Conservation (phyloP, 2,797 vertebrate genomes). For the Acanthurus leucopareius region DNA sequence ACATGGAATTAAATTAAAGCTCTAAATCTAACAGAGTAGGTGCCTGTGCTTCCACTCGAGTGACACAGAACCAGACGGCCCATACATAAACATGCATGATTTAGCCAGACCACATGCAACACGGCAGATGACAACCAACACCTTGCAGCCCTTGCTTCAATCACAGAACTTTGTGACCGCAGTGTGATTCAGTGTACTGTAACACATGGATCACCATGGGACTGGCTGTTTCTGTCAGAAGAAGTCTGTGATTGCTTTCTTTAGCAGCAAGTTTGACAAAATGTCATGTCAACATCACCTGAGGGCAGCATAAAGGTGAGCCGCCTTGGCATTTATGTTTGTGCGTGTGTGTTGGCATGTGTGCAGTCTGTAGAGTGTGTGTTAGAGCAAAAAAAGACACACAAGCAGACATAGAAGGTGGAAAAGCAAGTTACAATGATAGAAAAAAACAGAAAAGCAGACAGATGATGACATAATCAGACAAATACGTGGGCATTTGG, state of each 20-base stretch:
- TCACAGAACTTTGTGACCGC: constrained; percentile 13
- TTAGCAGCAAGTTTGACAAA: constrained; percentile 44
- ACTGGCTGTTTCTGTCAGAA: constrained; percentile 43
- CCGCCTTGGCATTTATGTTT: constrained; percentile 16
- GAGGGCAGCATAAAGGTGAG: constrained; percentile 31
- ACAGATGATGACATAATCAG: not conserved
- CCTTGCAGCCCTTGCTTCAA: constrained; percentile 15
- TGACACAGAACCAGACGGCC: not conserved
- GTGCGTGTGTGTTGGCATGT: not conserved
- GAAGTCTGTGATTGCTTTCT: constrained; percentile 47
- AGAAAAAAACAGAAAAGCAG: not conserved
- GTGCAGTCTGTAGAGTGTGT: not conserved
- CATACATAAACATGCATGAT: constrained; percentile 22
- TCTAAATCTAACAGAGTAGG: not conserved
- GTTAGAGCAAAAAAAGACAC: constrained; percentile 2
- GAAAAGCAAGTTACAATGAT: not conserved
- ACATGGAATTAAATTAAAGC: constrained; percentile 14
- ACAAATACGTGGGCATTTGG: not conserved
- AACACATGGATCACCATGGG: constrained; percentile 18
- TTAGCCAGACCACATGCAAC: constrained; percentile 18
- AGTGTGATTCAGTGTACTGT: constrained; percentile 12
- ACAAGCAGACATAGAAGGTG: constrained; percentile 4
- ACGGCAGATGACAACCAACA: constrained; percentile 26
- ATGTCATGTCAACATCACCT: constrained; percentile 26
- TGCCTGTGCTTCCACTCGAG: not conserved